Base-by-base conservation (phyloP, 2,113 vertebrate genomes). In the Atlantisia rogersi region DNA sequence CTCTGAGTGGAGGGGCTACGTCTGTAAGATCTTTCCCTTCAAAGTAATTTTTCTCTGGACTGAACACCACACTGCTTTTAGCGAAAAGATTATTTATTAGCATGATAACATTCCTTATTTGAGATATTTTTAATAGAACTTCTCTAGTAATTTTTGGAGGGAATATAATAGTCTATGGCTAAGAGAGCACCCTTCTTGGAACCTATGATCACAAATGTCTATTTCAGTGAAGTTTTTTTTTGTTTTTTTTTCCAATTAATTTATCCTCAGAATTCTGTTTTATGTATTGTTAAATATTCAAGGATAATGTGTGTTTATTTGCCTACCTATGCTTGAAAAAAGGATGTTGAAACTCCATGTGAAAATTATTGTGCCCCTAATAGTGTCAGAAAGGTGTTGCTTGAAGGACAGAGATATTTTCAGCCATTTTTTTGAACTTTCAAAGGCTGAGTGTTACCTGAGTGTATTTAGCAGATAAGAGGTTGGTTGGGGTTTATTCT, bases 311-410 rank as follows among this genome's bases (percentile, higher is more conserved):
- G 3, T 63, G 4, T 39, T 73, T 48, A 40, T 78, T 82, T 85
- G 44, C 39, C 35, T 46, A 40, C 16, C 10, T 81, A 2, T 37
- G 35, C 9, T 56, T 90, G 18, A 76, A 79, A 26, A 79, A 55
- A 59, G 8, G 2, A 53, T 4, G 4, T 42, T 80, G 32, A 64
- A 60, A 60, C 5, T 73, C 28, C 15, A 15, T 0, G 0, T 22
- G 22, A 76, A 68, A 73, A 10, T 2, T 28, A 37, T 40, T 39
- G 18, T 83, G 28, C 7, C 6, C 40, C 42, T 91, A 5, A 18
- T 20, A 62, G 9, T 39, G 19, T 22, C 59, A 42, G 20, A 28
- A 65, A 35, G 39, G 4, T 60, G 10, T 35, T 69, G 8, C 2
- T 14, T 40, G 32, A 86, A 84, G 7, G 39, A 52, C 10, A 68